phyloP scores from a whole-genome alignment of 2,888 invertebrate genomes.

The Agrypnus murinus region DNA sequence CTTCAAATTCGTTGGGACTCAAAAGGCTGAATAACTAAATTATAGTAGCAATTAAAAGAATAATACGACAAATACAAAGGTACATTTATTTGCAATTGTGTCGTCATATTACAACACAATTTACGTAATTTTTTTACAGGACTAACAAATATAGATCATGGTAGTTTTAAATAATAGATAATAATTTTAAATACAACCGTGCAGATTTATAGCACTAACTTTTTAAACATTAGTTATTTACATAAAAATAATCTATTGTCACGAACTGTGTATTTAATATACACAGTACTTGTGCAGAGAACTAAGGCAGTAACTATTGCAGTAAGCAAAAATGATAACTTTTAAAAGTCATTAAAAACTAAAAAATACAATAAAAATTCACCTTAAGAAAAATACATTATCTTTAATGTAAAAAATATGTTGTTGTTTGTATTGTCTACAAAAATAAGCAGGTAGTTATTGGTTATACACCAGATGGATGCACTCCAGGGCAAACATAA shows the following conservation, averaged over 20 bases:
- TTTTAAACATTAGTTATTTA: slow-evolving; percentile 65
- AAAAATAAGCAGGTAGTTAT: slow-evolving; percentile 11
- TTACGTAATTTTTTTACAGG: slow-evolving; percentile 60
- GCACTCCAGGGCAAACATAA: too few species aligned
- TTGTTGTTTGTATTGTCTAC: slow-evolving; percentile 1
- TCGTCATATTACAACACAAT: slow-evolving; percentile 61
- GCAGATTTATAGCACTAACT: slow-evolving; percentile 62
- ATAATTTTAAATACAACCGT: slow-evolving; percentile 49
- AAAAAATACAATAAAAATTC: slow-evolving; percentile 15
- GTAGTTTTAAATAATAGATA: slow-evolving; percentile 46
- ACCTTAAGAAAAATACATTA: slow-evolving; percentile 24
- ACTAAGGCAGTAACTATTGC: slow-evolving; percentile 52
- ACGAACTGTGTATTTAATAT: slow-evolving; percentile 60
- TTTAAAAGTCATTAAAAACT: slow-evolving; percentile 52
- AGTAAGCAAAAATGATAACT: slow-evolving; percentile 56
- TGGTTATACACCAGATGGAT: too few species aligned
- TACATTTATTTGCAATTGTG: slow-evolving; percentile 67
- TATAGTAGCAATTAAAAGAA: too few species aligned
- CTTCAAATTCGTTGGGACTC: too few species aligned
- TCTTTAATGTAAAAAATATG: not conserved
- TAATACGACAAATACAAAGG: slow-evolving; percentile 59
- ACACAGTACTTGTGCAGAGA: slow-evolving; percentile 63
- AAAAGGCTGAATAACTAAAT: too few species aligned
- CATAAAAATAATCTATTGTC: slow-evolving; percentile 66
- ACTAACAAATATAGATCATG: slow-evolving; percentile 54